Evolutionary conservation across 1,140 invertebrate genomes (phyloP).

Genomic region (Zophobas morio): DNA sequence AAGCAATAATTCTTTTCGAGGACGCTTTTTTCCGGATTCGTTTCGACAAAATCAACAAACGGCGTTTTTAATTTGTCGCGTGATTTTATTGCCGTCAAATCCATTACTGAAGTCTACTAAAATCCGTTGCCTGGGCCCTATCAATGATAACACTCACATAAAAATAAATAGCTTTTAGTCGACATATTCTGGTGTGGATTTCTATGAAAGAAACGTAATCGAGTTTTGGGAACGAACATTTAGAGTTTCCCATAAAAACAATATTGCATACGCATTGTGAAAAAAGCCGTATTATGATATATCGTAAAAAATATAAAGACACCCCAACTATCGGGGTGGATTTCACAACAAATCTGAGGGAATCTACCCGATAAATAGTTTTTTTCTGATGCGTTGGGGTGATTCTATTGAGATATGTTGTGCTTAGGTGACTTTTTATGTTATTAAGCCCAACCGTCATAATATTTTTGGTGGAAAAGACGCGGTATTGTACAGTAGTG

Average conservation of each 20-base stretch:
- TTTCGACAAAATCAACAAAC: slow-evolving; percentile 54
- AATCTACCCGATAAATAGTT: slow-evolving; percentile 59
- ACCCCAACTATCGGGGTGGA: slow-evolving; percentile 57
- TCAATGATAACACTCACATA: slow-evolving; percentile 61
- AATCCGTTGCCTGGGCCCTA: slow-evolving; percentile 58
- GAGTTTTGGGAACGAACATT: slow-evolving; percentile 52
- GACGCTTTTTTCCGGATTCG: slow-evolving; percentile 21
- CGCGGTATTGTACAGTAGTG: too few species aligned
- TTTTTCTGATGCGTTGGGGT: slow-evolving; percentile 56
- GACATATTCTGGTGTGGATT: slow-evolving; percentile 46
- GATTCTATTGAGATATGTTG: slow-evolving; percentile 52
- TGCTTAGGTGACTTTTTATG: slow-evolving; percentile 28
- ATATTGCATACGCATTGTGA: slow-evolving; percentile 62
- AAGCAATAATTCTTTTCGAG: slow-evolving; percentile 36
- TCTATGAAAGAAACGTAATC: slow-evolving; percentile 58
- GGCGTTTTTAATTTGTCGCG: slow-evolving; percentile 35
- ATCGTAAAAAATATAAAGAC: slow-evolving; percentile 63
- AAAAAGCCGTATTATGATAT: slow-evolving; percentile 62
- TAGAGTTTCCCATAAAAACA: slow-evolving; percentile 59
- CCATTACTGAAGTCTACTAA: slow-evolving; percentile 48
- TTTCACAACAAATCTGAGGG: slow-evolving; percentile 62
- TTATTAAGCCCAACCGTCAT: background rate
- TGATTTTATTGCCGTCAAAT: slow-evolving; percentile 28
- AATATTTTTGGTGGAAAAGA: background rate
- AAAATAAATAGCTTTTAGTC: slow-evolving; percentile 62